Evolutionary conservation across 2,888 invertebrate species (phyloP).

Genomic region (Drosophila dives): DNA sequence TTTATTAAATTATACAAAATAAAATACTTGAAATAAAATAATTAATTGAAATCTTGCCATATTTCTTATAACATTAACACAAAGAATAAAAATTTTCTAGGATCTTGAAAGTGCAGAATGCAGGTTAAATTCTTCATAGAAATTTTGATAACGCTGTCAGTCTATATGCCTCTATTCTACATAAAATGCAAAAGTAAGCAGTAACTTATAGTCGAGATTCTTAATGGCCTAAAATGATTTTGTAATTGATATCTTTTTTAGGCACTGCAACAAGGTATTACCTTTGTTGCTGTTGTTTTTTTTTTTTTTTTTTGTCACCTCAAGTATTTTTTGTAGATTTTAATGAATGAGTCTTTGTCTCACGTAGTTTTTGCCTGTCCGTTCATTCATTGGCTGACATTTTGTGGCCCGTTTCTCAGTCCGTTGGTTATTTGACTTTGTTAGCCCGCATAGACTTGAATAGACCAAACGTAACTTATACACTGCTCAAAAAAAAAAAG

Average conservation of each 20-base stretch:
- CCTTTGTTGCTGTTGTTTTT: slow-evolving; percentile 28
- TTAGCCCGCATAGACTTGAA: slow-evolving; percentile 36
- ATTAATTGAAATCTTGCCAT: neutral
- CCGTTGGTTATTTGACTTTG: slow-evolving; percentile 22
- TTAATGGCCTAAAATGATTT: neutral
- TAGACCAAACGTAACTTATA: slow-evolving; percentile 28
- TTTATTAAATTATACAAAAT: neutral
- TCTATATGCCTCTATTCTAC: neutral
- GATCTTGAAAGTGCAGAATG: neutral
- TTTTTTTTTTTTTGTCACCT: neutral
- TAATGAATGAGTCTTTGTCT: slow-evolving; percentile 61
- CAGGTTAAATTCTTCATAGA: too few relatives aligned
- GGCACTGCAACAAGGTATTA: slow-evolving; percentile 33
- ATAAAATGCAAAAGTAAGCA: neutral
- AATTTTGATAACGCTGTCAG: neutral
- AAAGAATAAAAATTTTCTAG: neutral
- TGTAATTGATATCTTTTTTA: slow-evolving; percentile 43
- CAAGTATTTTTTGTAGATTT: slow-evolving; percentile 13
- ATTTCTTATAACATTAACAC: too few relatives aligned
- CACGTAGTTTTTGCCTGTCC: slow-evolving; percentile 49
- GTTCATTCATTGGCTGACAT: slow-evolving; percentile 35
- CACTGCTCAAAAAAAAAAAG: slow-evolving; percentile 5
- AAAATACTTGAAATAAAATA: neutral
- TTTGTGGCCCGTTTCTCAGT: slow-evolving; percentile 35
- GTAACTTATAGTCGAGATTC: slow-evolving; percentile 19